Percentiles rank a stretch among this genome's conserved stretches.
Conservation (phyloP, 2,888 invertebrate genomes). For the Anorthoa munda region DNA sequence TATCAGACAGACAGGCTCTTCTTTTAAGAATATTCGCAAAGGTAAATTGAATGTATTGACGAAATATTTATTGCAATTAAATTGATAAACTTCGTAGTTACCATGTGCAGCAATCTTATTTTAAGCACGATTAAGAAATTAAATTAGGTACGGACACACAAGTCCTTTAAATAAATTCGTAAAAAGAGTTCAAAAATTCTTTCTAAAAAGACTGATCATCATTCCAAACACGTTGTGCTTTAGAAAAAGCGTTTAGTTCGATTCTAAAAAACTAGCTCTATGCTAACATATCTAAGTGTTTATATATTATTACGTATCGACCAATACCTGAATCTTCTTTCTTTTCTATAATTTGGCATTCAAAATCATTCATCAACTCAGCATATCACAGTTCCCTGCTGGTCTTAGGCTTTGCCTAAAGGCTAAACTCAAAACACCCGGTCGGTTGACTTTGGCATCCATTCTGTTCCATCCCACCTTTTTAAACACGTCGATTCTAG, state of each 20-base stretch:
- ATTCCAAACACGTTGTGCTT: conserved; percentile 5
- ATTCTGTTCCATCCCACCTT: neutral
- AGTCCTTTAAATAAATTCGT: neutral
- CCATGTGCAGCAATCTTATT: neutral
- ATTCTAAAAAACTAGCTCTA: neutral
- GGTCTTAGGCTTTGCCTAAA: too few species aligned
- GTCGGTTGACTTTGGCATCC: neutral
- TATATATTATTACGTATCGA: neutral
- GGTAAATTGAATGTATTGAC: too few species aligned
- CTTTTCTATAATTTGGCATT: neutral
- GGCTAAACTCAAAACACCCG: too few species aligned
- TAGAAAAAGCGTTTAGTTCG: neutral
- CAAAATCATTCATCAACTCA: neutral
- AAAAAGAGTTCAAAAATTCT: neutral
- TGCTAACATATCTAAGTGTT: too few species aligned
- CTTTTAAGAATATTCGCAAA: too few species aligned
- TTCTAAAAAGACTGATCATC: neutral
- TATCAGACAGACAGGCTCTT: too few species aligned
- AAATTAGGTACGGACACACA: neutral
- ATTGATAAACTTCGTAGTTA: too few species aligned
- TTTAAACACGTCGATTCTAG: neutral
- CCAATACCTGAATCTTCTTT: neutral
- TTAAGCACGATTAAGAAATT: neutral
- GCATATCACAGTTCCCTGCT: neutral
- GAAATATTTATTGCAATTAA: too few species aligned